Evolutionary conservation across 1,140 invertebrate species (phyloP).

Genomic region (Parapsyche elsis): DNA sequence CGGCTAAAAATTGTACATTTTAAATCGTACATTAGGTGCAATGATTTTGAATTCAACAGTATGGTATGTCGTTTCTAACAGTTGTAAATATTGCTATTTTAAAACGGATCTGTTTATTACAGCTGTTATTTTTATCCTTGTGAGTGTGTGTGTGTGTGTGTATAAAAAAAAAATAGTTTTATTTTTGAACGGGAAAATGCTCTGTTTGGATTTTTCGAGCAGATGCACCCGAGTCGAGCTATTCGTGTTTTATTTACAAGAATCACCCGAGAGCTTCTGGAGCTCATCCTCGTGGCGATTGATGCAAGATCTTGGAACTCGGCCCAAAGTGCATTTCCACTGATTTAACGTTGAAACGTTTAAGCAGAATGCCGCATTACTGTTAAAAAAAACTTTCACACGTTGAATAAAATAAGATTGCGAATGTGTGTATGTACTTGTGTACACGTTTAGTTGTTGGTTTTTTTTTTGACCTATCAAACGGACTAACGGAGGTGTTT

Average conservation of each 20-base stretch:
- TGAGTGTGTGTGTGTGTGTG: not conserved
- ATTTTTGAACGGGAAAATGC: too few relatives aligned
- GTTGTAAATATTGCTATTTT: not conserved
- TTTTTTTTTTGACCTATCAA: not conserved
- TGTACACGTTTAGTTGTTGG: too few relatives aligned
- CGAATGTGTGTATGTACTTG: too few relatives aligned
- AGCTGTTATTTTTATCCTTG: not conserved
- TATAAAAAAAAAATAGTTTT: not conserved
- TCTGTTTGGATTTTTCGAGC: too few relatives aligned
- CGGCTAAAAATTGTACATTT: not conserved
- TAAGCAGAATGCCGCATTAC: too few relatives aligned
- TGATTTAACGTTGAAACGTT: not conserved
- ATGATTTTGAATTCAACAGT: not conserved
- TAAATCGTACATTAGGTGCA: not conserved
- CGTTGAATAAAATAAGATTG: too few relatives aligned
- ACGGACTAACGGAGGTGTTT: slow-evolving; percentile 35
- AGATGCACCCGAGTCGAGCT: not conserved
- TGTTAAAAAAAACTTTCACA: too few relatives aligned
- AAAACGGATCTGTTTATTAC: not conserved
- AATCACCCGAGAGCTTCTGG: not conserved
- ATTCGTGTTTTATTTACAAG: slow-evolving; percentile 11
- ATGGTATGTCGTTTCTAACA: not conserved
- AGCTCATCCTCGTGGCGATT: slow-evolving; percentile 8
- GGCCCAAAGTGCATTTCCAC: not conserved
- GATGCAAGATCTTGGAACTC: not conserved